Base-by-base conservation (phyloP, 2,113 vertebrate species). In the Cyanistes caeruleus region DNA sequence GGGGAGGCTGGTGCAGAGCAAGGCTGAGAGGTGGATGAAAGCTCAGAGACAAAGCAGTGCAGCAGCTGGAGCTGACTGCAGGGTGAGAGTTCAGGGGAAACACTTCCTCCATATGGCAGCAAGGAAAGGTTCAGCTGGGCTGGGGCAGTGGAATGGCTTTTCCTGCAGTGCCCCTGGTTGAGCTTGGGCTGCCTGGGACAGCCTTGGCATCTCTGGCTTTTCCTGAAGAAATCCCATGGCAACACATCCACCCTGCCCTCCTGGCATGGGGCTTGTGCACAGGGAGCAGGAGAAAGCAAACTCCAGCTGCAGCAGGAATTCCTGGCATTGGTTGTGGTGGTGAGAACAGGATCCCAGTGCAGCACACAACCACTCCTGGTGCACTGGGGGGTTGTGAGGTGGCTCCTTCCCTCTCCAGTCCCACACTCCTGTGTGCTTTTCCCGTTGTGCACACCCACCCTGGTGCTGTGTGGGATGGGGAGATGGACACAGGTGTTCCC, bases 401-500 rank as follows among this genome's bases (percentile, higher is more conserved):
- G 4, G 51, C 48, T 92, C 39, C 17, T 41, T 25, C 53, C 9
- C 0, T 9, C 69, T 23, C 46, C 12, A 2, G 21, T 19, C 69
- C 64, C 27, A 1, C 11, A 0, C 3, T 5, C 12, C 78, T 7
- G 21, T 5, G 41, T 18, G 65, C 74, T 59, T 39, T 41, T 33
- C 69, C n/a, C 1, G 0, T 1, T 3, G 17, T 21, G 48, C 33
- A 4, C 8, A 0, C 7, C 60, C 51, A 1, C 30, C 0, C 0
- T 0, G 25, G 2, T 16, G 80, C 46, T 63, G 2, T 33, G 55
- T 3, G 13, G 90, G 77, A 5, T 10, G 59, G 27, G 0, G 44
- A 7, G 18, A 5, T 25, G 53, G 9, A n/a, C 15, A 4, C 52
- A 14, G 60, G 4, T 2, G 10, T 23, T 44, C 72, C 78, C 33